Evolutionary conservation across 2,113 vertebrate genomes (phyloP), one percentile per base, ranked within the genome.

Genomic region (Sylvilagus bachmani): DNA sequence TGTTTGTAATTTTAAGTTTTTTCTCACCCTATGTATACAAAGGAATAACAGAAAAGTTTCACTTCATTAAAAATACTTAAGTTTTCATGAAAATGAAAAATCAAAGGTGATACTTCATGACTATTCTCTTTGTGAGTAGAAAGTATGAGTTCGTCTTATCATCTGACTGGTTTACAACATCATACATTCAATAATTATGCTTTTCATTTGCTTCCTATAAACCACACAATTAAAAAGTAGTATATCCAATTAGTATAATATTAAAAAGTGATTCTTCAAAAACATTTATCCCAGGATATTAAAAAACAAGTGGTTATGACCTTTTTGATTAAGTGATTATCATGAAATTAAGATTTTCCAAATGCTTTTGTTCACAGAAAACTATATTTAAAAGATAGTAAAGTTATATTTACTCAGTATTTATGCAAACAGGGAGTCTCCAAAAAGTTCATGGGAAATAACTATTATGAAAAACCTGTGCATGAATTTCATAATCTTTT

Each of bases 331-430:
- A 86, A 86, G 29, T 70, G 21, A 86, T 22, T 90, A 71, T 55
- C 27, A 82, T 64, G 29, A 93, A 90, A 73, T 90, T 78, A 71
- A 77, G 33, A 73, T 87, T 93, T 82, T 94, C 51, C 44, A 86
- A 96, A 78, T 77, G 36, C 10, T 10, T 64, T 36, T 44, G 53
- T 27, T 89, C 5, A 71, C 31, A 51, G 4, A 27, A 77, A 86
- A 89, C 33, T 81, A 14, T 49, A n/a, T 55, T 55, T 29, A 70
- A 85, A 90, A 82, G 11, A 82, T n/a, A 58, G 44, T 14, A 83
- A 91, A 93, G 62, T 31, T 55, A 71, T 25, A 81, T 21, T 24
- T 78, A 24, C 27, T 90, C 33, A 71, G 14, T 77, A 90, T 90
- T 87, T 82, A 73, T 71, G 24, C 81, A 89, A 80, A n/a, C 21